These are phyloP conservation scores for Cremastobaeus sp. DNA, from an alignment of 2,888 invertebrate species.

Conservation along the genomic window DNA sequence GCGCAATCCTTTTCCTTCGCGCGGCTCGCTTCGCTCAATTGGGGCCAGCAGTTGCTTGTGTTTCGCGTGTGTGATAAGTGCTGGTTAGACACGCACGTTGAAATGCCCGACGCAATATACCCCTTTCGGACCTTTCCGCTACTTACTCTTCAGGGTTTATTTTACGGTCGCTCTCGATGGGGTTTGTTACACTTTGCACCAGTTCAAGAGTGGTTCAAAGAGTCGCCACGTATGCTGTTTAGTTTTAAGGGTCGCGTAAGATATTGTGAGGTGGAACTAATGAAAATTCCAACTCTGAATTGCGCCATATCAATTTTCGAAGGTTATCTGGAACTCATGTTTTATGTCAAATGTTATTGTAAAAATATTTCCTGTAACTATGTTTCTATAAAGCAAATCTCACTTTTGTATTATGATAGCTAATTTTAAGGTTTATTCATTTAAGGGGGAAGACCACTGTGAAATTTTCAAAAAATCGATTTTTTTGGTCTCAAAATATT, in stretches of 20 bases:
- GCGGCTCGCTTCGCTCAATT: background rate
- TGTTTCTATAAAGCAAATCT: too few relatives aligned
- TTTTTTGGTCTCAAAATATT: too few relatives aligned
- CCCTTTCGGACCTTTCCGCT: conserved; percentile 40
- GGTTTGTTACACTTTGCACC: conserved; percentile 47
- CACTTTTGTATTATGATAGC: too few relatives aligned
- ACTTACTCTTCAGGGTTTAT: conserved; percentile 51
- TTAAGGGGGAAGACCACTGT: too few relatives aligned
- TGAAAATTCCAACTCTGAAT: too few relatives aligned
- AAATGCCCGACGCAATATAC: conserved; percentile 32
- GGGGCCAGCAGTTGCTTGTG: background rate
- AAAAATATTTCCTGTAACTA: too few relatives aligned
- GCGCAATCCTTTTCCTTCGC: background rate
- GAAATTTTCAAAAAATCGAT: too few relatives aligned
- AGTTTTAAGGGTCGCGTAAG: conserved; percentile 22
- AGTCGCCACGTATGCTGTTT: conserved; percentile 26
- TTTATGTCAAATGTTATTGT: too few relatives aligned
- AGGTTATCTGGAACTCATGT: too few relatives aligned
- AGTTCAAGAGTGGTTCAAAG: conserved; percentile 21
- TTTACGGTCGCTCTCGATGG: conserved; percentile 30
- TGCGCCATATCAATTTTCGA: too few relatives aligned
- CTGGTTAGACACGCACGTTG: conserved; percentile 18
- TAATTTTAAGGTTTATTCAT: too few relatives aligned
- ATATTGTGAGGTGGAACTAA: too few relatives aligned
- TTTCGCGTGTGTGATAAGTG: conserved; percentile 11